Conservation (phyloP, 1,140 invertebrate species). For the Trissolcus basalis region DNA sequence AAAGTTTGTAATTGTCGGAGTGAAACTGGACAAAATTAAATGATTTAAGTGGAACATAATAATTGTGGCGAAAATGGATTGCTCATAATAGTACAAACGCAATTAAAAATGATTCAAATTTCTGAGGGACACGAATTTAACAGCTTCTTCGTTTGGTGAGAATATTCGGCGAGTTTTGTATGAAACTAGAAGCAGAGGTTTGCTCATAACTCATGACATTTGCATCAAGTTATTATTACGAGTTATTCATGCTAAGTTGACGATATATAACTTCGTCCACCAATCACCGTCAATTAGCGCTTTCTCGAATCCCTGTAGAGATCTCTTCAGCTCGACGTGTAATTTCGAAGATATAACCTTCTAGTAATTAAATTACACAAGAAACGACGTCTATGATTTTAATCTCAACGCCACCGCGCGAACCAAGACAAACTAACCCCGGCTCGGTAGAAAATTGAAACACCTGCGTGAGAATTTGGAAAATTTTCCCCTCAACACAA, state of each 20-base stretch:
- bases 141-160: constrained; percentile 41
- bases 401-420: constrained; percentile 44
- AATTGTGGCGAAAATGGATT: not conserved
- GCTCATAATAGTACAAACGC: constrained; percentile 28
- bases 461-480: too few species aligned
- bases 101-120: constrained; percentile 55
- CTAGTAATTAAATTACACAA: constrained; percentile 59
- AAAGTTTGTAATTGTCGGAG: too few species aligned
- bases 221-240: constrained; percentile 61
- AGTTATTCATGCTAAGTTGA: constrained; percentile 61
- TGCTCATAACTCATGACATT: constrained; percentile 59
- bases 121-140: constrained; percentile 45
- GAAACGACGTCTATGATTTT: constrained; percentile 60
- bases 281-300: constrained; percentile 61
- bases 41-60: not conserved
- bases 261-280: constrained; percentile 61
- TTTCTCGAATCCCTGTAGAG: constrained; percentile 56
- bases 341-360: constrained; percentile 55
- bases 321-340: constrained; percentile 48
- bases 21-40: too few species aligned
- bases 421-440: constrained; percentile 32
- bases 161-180: constrained; percentile 49
- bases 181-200: constrained; percentile 55
- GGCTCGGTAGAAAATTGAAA: too few species aligned
- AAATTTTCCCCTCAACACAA: too few species aligned